phyloP scores from a whole-genome alignment of 2,113 vertebrate species.

The sheep (Ovis aries) region ARS-UI_Ramb_v3.0 NC_056060.1:73942001-73942500 shows the following conservation, averaged over 20 bases:
- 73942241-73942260: slow-evolving; percentile 37
- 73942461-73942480: neutral
- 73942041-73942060: neutral
- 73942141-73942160: slow-evolving; percentile 68
- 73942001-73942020: neutral
- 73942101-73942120: slow-evolving; percentile 62
- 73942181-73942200: slow-evolving; percentile 65
- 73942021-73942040: neutral
- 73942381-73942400: slow-evolving; percentile 37
- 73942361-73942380: slow-evolving; percentile 39
- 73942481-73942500: neutral
- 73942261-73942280: slow-evolving; percentile 48
- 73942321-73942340: slow-evolving; percentile 12
- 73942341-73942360: slow-evolving; percentile 55
- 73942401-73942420: neutral
- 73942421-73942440: neutral
- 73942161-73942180: slow-evolving; percentile 64
- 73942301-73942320: slow-evolving; percentile 44
- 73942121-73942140: slow-evolving; percentile 66
- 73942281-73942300: slow-evolving; percentile 61
- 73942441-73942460: neutral
- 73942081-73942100: neutral
- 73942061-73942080: neutral
- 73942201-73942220: slow-evolving; percentile 46
- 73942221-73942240: slow-evolving; percentile 64